Percentiles rank a stretch among this genome's conserved stretches.
These are phyloP conservation scores for Rhinolophus sinicus DNA, from an alignment of 2,113 vertebrate genomes.

Conservation along the genomic window DNA sequence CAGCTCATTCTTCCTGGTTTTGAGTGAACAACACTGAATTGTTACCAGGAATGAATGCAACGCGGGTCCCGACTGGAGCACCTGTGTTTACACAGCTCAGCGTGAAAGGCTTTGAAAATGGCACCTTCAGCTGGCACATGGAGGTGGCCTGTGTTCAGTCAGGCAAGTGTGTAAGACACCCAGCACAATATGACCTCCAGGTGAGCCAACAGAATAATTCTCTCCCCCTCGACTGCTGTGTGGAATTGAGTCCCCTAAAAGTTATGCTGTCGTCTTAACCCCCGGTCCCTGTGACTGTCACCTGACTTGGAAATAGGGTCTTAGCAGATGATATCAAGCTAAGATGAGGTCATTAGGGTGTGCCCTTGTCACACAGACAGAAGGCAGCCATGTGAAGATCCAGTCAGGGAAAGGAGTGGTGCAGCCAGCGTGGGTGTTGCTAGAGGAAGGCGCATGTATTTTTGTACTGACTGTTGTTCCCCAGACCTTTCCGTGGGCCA, in stretches of 20 bases:
- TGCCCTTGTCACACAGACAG: too few species aligned
- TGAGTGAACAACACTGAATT: background rate
- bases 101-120: rapidly evolving
- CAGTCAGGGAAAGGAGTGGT: too few species aligned
- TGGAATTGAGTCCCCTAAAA: too few species aligned
- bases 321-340: background rate
- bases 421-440: too few species aligned
- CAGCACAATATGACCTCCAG: rapidly evolving
- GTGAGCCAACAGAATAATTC: background rate
- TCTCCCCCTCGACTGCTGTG: background rate
- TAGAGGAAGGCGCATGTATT: background rate
- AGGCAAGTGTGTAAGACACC: rapidly evolving
- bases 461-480: rapidly evolving
- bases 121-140: background rate
- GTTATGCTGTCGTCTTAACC: rapidly evolving
- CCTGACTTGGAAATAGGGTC: background rate
- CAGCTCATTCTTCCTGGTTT: background rate
- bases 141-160: background rate
- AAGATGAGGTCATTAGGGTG: background rate
- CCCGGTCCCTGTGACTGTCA: background rate
- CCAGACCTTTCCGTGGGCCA: background rate
- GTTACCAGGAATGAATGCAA: background rate
- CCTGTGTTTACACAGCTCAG: background rate
- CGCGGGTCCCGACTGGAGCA: rapidly evolving
- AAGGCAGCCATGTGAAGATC: too few species aligned